Base-by-base conservation (phyloP, 1,140 invertebrate genomes). In the Cydia pomonella region DNA sequence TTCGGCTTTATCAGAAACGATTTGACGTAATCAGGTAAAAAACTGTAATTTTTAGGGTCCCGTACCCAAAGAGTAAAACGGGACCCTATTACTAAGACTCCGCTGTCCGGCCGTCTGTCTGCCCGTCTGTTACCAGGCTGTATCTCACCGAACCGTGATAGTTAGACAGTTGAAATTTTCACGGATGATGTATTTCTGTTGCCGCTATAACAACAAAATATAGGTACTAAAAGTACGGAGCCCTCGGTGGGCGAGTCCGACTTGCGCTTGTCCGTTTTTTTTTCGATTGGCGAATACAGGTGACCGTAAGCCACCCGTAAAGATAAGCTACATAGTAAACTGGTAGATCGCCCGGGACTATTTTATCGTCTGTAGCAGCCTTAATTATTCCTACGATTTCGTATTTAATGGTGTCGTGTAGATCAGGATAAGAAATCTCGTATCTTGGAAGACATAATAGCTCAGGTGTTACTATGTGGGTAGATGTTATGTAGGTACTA, bases 321-420 rank as follows among this genome's bases (percentile, higher is more conserved):
- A 53, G 50, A n/a, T 53, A 53, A 18, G n/a, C n/a, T 53, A 53
- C 10, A 18, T 53, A 53, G 50, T 53, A 53, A 53, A 53, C 50
- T 53, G 4, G 50, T 53, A 53, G 50, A 53, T 53, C 10, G 12
- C 41, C 41, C 50, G 50, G n/a, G n/a, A 5, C 7, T 53, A 53
- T 53, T 53, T 53, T 53, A 53, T 53, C 16, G 50, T n/a, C n/a
- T 53, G 16, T 21, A 7, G n/a, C 47, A 18, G 50, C 53, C 21
- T 21, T 59, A 59, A 59, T 59, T 23, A 59, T 59, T 59, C 21
- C 18, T 59, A 10, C 53, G 53, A 59, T 59, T 59, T 23, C 53
- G 21, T 59, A 59, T 23, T 59, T 59, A 59, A 59, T 59, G 53
- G 53, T 59, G 53, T 59, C 53, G 21, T 23, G 21, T 59, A 23